A percentile compares a stretch with the other conserved stretches of the same genome.
Evolutionary conservation across 2,888 invertebrate species (phyloP).

Genomic region (Morpho achilles): DNA sequence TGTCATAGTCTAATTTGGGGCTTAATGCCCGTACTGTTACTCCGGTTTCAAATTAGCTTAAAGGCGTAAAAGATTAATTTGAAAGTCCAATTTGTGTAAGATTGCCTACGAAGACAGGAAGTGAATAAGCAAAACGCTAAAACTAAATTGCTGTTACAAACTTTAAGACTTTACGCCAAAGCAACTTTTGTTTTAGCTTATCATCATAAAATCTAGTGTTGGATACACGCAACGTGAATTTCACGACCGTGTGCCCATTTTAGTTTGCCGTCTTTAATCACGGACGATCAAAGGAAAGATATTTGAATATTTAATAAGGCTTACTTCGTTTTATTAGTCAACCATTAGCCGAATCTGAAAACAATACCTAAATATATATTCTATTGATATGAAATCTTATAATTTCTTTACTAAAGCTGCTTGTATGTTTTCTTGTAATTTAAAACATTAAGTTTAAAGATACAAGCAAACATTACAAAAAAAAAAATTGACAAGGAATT

Average conservation of each 20-base stretch:
- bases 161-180: constrained; percentile 20
- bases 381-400: too few species aligned
- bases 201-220: constrained; percentile 23
- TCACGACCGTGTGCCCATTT: constrained; percentile 12
- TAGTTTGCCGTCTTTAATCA: constrained; percentile 1
- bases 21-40: too few species aligned
- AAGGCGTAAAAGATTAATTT: constrained; percentile 1
- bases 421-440: too few species aligned
- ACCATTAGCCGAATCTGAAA: too few species aligned
- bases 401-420: too few species aligned
- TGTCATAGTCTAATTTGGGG: too few species aligned
- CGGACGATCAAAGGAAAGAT: not conserved
- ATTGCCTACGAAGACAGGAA: constrained; percentile 8
- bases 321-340: too few species aligned
- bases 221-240: constrained; percentile 21
- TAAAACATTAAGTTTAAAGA: too few species aligned
- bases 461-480: too few species aligned
- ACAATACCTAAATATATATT: too few species aligned
- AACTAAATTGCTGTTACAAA: constrained; percentile 21
- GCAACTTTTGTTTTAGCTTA: constrained; percentile 23
- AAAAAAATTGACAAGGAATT: too few species aligned
- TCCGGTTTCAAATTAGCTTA: not conserved
- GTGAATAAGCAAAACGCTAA: constrained; percentile 20
- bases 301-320: too few species aligned
- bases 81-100: constrained; percentile 1